phyloP scores from a whole-genome alignment of 2,888 invertebrate species.

The Nysson spinosus region DNA sequence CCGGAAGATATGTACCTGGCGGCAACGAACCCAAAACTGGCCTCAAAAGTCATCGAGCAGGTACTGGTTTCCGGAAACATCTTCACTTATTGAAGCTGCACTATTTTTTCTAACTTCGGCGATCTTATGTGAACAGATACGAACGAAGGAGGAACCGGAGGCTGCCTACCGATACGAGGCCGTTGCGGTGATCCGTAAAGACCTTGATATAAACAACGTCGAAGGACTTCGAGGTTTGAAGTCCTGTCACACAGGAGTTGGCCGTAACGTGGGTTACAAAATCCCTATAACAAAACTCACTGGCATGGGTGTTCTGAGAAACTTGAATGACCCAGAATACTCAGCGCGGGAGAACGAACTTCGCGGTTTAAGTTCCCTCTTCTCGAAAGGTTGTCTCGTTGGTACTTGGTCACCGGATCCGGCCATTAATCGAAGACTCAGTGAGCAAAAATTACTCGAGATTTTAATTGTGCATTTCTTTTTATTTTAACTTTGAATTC shows the following conservation, averaged over 20 bases:
- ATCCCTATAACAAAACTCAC: conserved; percentile 88
- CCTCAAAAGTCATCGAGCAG: conserved; percentile 67
- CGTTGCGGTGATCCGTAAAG: conserved; percentile 88
- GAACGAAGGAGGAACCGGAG: conserved; percentile 87
- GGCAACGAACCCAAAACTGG: conserved; percentile 77
- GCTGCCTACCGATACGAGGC: conserved; percentile 86
- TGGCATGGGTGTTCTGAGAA: conserved; percentile 83
- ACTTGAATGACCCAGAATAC: conserved; percentile 83
- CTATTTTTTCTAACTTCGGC: background rate
- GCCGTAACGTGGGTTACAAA: conserved; percentile 93
- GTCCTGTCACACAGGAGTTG: conserved; percentile 92
- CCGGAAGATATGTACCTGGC: conserved; percentile 94
- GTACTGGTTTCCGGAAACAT: conserved; percentile 51
- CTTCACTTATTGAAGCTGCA: too few relatives aligned
- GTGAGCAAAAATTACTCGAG: too few relatives aligned
- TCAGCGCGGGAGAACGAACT: conserved; percentile 89
- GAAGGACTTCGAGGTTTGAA: conserved; percentile 86
- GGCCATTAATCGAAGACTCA: conserved; percentile 84
- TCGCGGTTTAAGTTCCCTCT: conserved; percentile 88
- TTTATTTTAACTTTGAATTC: too few relatives aligned
- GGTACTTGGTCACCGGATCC: conserved; percentile 90
- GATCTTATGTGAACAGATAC: conserved; percentile 77
- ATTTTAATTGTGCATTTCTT: too few relatives aligned
- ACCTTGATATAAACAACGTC: conserved; percentile 83
- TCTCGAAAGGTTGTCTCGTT: conserved; percentile 90